phyloP scores from a whole-genome alignment of 2,797 vertebrate genomes.

The Morus bassanus region DNA sequence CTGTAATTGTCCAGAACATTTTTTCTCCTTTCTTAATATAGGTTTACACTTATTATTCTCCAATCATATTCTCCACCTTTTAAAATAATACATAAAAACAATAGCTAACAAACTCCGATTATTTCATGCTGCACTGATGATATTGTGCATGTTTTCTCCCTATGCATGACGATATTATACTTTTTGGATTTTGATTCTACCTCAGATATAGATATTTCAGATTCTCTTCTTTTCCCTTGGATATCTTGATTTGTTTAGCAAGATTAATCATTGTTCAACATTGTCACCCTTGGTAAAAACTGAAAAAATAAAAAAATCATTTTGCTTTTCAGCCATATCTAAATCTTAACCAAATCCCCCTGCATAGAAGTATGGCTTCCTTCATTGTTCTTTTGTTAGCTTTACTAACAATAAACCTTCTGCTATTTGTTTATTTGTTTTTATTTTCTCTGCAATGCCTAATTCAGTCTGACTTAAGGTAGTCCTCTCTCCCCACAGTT shows the following conservation, averaged over 20 bases:
- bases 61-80: neutral
- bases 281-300: neutral
- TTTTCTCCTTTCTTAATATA: neutral
- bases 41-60: neutral
- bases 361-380: neutral
- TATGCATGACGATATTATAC: neutral
- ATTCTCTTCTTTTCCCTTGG: neutral
- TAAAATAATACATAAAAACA: neutral
- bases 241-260: neutral
- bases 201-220: neutral
- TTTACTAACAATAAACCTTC: neutral
- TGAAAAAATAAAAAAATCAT: no score
- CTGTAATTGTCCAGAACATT: neutral
- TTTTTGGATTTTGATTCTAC: neutral
- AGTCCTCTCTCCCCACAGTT: neutral
- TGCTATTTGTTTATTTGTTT: neutral
- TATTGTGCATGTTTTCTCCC: neutral
- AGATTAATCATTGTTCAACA: neutral
- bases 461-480: neutral
- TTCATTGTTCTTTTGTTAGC: neutral
- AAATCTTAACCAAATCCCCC: neutral
- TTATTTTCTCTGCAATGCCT: neutral
- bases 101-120: neutral
- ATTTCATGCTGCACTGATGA: neutral
- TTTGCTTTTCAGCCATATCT: neutral